phyloP scores from a whole-genome alignment of 2,797 vertebrate genomes.

The Zalophus californianus region DNA sequence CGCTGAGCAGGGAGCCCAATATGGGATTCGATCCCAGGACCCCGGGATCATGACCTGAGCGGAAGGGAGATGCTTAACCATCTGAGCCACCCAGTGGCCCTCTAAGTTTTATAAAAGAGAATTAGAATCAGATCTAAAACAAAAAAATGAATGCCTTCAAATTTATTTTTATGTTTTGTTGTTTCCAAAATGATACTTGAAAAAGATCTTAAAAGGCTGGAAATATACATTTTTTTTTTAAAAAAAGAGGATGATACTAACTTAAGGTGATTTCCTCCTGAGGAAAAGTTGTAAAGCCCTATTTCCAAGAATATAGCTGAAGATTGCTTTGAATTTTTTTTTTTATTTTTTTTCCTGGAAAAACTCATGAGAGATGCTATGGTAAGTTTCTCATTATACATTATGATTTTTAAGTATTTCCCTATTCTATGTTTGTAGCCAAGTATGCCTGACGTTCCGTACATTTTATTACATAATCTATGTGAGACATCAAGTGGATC shows the following conservation, averaged over 20 bases:
- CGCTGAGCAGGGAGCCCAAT: no score
- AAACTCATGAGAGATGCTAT: background rate
- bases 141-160: background rate
- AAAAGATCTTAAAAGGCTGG: background rate
- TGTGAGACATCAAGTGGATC: background rate
- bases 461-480: background rate
- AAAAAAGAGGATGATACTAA: background rate
- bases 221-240: background rate
- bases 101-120: constrained; percentile 6
- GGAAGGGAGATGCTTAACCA: no score
- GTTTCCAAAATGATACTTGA: background rate
- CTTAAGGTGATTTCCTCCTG: background rate
- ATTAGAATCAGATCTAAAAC: background rate
- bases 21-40: no score
- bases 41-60: no score
- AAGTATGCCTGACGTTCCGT: background rate
- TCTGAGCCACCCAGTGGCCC: no score
- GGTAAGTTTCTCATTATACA: background rate
- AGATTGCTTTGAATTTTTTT: constrained; percentile 39
- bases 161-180: constrained; percentile 6
- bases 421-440: background rate
- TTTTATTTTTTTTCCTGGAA: background rate
- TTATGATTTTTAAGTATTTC: constrained; percentile 50
- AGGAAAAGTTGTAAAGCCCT: constrained; percentile 6
- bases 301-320: background rate